phyloP scores from a whole-genome alignment of 2,888 invertebrate genomes.

The Acronicta alni region DNA sequence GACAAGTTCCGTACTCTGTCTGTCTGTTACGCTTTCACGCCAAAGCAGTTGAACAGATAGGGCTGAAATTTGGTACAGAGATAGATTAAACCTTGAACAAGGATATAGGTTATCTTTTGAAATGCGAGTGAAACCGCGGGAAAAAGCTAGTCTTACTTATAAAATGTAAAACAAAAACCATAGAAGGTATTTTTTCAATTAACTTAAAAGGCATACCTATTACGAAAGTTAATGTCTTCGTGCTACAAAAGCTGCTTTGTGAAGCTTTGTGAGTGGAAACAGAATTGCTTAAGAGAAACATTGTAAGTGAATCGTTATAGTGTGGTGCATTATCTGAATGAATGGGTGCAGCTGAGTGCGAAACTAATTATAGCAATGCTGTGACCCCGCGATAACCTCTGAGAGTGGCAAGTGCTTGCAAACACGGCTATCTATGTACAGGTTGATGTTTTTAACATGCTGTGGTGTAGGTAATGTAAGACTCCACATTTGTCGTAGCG shows the following conservation, averaged over 20 bases:
- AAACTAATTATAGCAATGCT: constrained; percentile 74
- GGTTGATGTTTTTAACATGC: constrained; percentile 10
- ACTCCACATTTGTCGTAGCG: no score
- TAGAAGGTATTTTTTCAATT: not conserved
- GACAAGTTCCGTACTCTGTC: no score
- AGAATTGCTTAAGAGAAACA: constrained; percentile 38
- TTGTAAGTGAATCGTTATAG: constrained; percentile 52
- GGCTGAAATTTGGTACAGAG: no score
- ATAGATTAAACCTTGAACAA: no score
- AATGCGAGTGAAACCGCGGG: no score
- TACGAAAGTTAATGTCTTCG: constrained; percentile 9
- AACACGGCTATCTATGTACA: constrained; percentile 33
- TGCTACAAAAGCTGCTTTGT: constrained; percentile 33
- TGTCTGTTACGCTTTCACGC: no score
- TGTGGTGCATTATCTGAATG: constrained; percentile 60
- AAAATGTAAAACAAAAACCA: no score
- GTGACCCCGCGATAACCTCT: constrained; percentile 72
- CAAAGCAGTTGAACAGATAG: no score
- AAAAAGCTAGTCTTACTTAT: no score
- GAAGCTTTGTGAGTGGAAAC: constrained; percentile 6
- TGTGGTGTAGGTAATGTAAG: not conserved
- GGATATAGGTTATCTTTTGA: no score
- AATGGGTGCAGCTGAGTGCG: constrained; percentile 66
- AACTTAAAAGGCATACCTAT: not conserved
- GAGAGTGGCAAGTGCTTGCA: constrained; percentile 47